Evolutionary conservation across 2,113 vertebrate genomes (phyloP).

Genomic region (Mormyrus lacerda): DNA sequence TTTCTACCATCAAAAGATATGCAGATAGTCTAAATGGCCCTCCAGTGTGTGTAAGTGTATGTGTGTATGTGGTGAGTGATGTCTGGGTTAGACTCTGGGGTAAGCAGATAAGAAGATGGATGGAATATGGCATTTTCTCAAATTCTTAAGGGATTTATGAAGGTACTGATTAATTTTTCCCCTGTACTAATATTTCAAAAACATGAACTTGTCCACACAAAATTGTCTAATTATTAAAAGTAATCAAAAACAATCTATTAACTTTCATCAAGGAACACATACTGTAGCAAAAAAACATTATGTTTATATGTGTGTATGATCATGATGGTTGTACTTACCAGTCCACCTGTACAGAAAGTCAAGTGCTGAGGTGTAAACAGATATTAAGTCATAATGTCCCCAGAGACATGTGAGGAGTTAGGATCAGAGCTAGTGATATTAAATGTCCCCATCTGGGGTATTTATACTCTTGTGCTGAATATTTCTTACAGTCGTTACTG

Average conservation of each 20-base stretch:
- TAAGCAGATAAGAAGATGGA: neutral
- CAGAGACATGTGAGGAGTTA: neutral
- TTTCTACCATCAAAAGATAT: neutral
- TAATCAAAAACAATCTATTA: neutral
- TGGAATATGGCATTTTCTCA: neutral
- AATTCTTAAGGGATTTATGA: neutral
- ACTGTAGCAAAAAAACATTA: neutral
- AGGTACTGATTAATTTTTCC: neutral
- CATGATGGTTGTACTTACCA: neutral
- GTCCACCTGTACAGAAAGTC: neutral
- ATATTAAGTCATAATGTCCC: slow-evolving; percentile 9
- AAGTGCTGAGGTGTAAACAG: slow-evolving; percentile 6
- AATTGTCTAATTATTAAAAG: neutral
- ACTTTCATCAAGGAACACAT: neutral
- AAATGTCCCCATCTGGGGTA: slow-evolving; percentile 9
- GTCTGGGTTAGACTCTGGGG: neutral
- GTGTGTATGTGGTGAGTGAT: neutral
- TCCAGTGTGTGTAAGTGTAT: neutral
- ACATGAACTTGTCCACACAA: neutral
- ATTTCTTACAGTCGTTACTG: neutral
- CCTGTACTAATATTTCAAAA: neutral
- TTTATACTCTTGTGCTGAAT: neutral
- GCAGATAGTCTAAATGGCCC: neutral
- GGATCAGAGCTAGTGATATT: neutral
- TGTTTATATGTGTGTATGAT: neutral